Conservation (phyloP, 2,113 vertebrate species). For the Willisornis vidua region DNA sequence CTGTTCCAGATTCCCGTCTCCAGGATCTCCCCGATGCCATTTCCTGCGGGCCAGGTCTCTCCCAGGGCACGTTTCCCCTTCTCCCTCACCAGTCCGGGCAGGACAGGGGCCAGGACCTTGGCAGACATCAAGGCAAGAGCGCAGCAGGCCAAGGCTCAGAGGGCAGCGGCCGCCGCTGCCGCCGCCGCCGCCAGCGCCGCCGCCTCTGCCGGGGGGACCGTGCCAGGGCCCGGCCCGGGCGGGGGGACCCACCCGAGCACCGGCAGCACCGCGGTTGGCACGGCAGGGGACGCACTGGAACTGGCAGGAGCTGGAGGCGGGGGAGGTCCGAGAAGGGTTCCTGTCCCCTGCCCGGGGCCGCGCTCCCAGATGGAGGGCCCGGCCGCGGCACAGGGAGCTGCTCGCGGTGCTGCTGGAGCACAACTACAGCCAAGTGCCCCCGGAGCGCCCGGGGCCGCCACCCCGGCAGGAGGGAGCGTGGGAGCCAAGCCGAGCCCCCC, state of each 20-base stretch:
- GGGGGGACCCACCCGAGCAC: constrained; percentile 44
- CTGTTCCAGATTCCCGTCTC: constrained; percentile 88
- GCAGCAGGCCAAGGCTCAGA: constrained; percentile 89
- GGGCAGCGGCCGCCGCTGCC: constrained; percentile 82
- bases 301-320: constrained; percentile 80
- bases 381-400: constrained; percentile 39
- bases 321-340: constrained; percentile 74
- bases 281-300: constrained; percentile 55
- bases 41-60: constrained; percentile 85
- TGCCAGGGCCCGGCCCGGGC: constrained; percentile 85
- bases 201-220: constrained; percentile 73
- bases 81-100: constrained; percentile 82
- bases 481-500: not conserved
- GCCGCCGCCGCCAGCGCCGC: constrained; percentile 67
- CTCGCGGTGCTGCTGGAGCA: constrained; percentile 73
- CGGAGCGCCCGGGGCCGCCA: not conserved
- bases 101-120: constrained; percentile 92
- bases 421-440: constrained; percentile 77
- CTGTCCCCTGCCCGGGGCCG: not conserved
- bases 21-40: constrained; percentile 83
- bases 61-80: constrained; percentile 82
- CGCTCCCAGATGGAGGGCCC: constrained; percentile 19
- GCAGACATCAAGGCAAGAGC: constrained; percentile 98
- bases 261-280: not conserved
- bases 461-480: not conserved